A percentile compares a stretch with the other conserved stretches of the same genome.
Evolutionary conservation across 2,113 vertebrate genomes (phyloP).

Genomic region (Nettapus auritus): DNA sequence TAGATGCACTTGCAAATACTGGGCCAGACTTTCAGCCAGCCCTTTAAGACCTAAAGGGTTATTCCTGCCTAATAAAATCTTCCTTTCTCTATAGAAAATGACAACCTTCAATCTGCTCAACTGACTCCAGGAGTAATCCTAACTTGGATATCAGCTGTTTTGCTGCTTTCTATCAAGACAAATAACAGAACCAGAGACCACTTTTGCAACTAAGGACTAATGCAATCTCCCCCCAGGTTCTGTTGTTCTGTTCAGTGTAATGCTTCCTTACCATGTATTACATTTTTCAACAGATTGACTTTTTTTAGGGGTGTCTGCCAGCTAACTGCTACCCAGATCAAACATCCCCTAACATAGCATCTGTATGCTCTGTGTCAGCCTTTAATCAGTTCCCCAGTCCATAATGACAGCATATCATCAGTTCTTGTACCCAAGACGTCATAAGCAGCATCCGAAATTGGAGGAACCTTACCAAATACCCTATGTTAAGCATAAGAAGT

Average conservation of each 20-base stretch:
- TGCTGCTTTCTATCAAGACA: neutral
- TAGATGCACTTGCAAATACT: neutral
- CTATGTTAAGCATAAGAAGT: neutral
- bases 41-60: neutral
- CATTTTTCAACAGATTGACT: neutral
- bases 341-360: neutral
- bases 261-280: neutral
- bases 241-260: neutral
- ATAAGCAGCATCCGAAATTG: neutral
- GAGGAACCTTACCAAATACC: neutral
- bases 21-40: neutral
- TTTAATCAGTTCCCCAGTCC: neutral
- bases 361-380: neutral
- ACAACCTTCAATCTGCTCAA: neutral
- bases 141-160: neutral
- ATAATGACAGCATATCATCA: neutral
- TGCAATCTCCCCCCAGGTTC: neutral
- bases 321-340: neutral
- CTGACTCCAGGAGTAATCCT: neutral
- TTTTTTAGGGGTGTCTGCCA: neutral
- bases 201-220: neutral
- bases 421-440: neutral
- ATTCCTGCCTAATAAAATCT: neutral
- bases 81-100: neutral
- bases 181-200: neutral